Evolutionary conservation across 2,797 vertebrate species (phyloP), one percentile per base, ranked within the genome.

Genomic region (Triplophysa bombifrons): DNA sequence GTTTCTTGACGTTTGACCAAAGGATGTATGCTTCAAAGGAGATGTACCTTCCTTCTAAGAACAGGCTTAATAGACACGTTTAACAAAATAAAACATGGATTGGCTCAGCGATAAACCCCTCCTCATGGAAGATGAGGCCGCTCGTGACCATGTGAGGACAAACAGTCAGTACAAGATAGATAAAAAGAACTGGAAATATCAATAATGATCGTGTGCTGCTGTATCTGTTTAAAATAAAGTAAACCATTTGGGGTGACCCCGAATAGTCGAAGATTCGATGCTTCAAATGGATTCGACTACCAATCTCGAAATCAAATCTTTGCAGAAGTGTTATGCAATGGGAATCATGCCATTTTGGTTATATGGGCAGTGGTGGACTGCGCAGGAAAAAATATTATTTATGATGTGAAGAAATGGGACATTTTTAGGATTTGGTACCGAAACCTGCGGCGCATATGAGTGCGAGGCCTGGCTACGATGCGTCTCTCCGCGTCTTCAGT

Each of bases 61-160:
- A 38, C 30, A 55, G 25, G 17, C 56, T 12, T 66, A 79, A 72
- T 20, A 30, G 19, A 46, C 13, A 55, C 14, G 64, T 63, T 53
- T 22, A 3, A 44, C 55, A 64, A 66, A 60, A 11, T 44, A 22
- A 12, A 22, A 51, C 16, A 17, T 25, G 27, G 64, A 44, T 51
- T 19, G 38, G 69, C 1, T 0, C 19, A 50, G 86, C 83, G 84
- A 11, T 72, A 82, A 85, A 88, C 70, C 82, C 88, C 73, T 3
- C 87, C 87, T 90, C 77, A 87, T 91, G 89, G 87, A 70, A 30
- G 65, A 72, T 80, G 81, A 84, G 44, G 41, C 65, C 88, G 84
- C 80, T 85, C 82, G 80, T 60, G 53, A 53, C 84, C 67, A 78
- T 85, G 12, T 41, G 27, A 2, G 16, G 22, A 6, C 2, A 1